Percentiles rank a stretch among this genome's conserved stretches.
Evolutionary conservation across 64 coral and sea anemone species (phyloP).

Genomic region (Montipora sp.): DNA sequence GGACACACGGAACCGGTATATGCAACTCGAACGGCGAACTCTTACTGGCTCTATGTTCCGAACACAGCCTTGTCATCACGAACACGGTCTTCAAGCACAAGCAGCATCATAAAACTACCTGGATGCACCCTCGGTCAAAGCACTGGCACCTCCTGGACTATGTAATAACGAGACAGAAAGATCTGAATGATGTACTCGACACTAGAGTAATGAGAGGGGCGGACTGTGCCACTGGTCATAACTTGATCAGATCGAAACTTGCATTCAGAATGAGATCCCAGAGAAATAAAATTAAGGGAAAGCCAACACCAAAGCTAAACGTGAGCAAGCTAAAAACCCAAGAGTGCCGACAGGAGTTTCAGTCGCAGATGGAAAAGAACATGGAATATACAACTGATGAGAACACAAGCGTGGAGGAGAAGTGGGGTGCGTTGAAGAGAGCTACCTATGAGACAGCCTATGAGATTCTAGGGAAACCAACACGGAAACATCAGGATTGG

Average conservation of each 20-base stretch:
- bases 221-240: background rate
- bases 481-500: background rate
- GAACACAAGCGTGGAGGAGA: background rate
- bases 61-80: slow-evolving; percentile 11
- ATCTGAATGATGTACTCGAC: background rate
- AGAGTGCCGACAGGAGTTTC: background rate
- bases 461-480: background rate
- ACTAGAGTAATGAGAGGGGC: background rate
- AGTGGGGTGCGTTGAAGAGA: background rate
- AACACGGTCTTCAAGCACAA: background rate
- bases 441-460: background rate
- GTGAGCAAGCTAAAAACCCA: background rate
- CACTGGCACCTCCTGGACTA: background rate
- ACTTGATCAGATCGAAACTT: background rate
- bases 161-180: background rate
- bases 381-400: background rate
- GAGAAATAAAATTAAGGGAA: background rate
- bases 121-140: slow-evolving; percentile 12
- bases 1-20: slow-evolving; percentile 10
- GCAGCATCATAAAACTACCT: background rate
- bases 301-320: slow-evolving; percentile 17
- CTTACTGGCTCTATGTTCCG: background rate
- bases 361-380: background rate
- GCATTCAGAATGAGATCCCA: background rate
- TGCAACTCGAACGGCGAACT: slow-evolving; percentile 16